Evolutionary conservation across 37 sponge, comb jelly and placozoan species (phyloP).

Genomic region (Ianthella basta): DNA sequence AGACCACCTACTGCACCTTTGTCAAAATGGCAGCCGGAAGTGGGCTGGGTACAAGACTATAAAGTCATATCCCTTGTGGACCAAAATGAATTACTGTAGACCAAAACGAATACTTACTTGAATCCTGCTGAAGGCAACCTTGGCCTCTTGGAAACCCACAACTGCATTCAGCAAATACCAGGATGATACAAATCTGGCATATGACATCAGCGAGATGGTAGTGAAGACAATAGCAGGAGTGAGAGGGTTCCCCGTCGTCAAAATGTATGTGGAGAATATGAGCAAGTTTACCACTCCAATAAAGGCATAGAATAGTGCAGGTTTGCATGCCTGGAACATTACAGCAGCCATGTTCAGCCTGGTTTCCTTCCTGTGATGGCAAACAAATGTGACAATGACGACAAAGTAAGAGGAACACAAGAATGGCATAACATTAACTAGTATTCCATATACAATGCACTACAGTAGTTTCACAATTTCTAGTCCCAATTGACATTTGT

Average conservation of each 20-base stretch:
- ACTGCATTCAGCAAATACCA: conserved; percentile 32
- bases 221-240: conserved; percentile 63
- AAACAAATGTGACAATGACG: not conserved
- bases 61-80: too few relatives aligned
- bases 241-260: conserved; percentile 38
- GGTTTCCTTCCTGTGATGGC: conserved; percentile 49
- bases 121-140: conserved; percentile 67
- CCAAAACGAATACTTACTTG: too few relatives aligned
- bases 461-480: too few relatives aligned
- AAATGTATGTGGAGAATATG: conserved; percentile 45
- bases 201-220: conserved; percentile 40
- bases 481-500: too few relatives aligned
- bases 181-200: conserved; percentile 40
- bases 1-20: too few relatives aligned
- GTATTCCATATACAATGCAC: not conserved
- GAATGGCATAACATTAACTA: too few relatives aligned
- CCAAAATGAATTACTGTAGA: too few relatives aligned
- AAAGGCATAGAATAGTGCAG: conserved; percentile 39
- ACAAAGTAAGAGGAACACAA: too few relatives aligned
- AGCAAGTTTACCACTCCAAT: conserved; percentile 44
- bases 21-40: too few relatives aligned
- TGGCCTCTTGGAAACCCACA: conserved; percentile 46
- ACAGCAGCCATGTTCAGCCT: conserved; percentile 10
- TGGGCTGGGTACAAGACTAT: too few relatives aligned
- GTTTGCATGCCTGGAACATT: conserved; percentile 45